These are phyloP conservation scores for Ageneiosus marmoratus DNA, from an alignment of 2,113 vertebrate species.

Conservation along the genomic window DNA sequence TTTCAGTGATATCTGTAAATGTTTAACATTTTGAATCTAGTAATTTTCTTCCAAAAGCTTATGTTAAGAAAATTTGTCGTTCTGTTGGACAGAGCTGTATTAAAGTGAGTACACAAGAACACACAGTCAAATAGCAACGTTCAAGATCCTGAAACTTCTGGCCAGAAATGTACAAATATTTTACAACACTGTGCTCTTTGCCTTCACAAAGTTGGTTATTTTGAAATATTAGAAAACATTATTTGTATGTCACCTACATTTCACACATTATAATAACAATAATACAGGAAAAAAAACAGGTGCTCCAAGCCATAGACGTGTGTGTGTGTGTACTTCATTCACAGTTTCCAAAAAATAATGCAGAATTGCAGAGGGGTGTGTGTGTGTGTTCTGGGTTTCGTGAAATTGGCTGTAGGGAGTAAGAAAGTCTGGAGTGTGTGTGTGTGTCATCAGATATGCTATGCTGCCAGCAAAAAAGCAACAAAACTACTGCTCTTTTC, in stretches of 20 bases:
- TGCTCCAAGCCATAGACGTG: constrained; percentile 19
- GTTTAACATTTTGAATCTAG: neutral
- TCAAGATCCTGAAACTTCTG: neutral
- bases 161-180: too few relatives aligned
- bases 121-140: neutral
- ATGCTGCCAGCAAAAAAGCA: constrained; percentile 14
- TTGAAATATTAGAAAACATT: neutral
- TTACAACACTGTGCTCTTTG: neutral
- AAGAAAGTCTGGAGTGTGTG: constrained; percentile 41
- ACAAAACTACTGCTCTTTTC: constrained; percentile 51
- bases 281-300: too few relatives aligned
- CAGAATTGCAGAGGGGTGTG: constrained; percentile 32
- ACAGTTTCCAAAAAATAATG: constrained; percentile 37
- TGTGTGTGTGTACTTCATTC: constrained; percentile 49
- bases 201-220: neutral
- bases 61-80: neutral
- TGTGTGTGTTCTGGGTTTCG: too few relatives aligned
- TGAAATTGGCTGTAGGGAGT: constrained; percentile 13
- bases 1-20: too few relatives aligned
- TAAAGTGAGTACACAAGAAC: neutral
- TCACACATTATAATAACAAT: neutral
- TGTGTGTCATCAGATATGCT: constrained; percentile 36
- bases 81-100: neutral
- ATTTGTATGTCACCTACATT: neutral
- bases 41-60: neutral